Conservation (phyloP, 2,113 vertebrate genomes). For the Oncorhynchus tshawytscha region DNA sequence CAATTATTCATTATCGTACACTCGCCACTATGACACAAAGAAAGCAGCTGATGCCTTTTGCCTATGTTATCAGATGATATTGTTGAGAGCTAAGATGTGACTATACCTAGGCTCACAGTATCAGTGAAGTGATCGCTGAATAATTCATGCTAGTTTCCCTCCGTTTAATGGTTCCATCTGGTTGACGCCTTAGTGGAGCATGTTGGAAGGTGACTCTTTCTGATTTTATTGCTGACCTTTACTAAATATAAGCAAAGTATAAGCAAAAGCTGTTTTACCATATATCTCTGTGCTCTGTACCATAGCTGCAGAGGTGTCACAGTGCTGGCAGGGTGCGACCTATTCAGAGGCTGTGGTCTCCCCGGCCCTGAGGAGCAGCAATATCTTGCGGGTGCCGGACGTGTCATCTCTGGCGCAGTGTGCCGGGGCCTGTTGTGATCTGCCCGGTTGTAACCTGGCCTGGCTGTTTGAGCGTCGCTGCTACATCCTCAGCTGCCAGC, state of each 20-base stretch:
- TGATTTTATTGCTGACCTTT: background rate
- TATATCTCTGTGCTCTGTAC: background rate
- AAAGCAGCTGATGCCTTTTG: background rate
- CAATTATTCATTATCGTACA: too few species aligned
- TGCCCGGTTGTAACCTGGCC: constrained; percentile 80
- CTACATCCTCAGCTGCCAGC: constrained; percentile 85
- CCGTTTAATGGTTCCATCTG: constrained; percentile 28
- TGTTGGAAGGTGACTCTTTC: background rate
- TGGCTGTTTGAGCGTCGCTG: constrained; percentile 87
- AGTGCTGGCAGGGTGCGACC: constrained; percentile 80
- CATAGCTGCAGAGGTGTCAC: constrained; percentile 73
- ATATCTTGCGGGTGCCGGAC: constrained; percentile 78
- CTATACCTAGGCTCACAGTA: background rate
- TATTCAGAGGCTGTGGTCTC: constrained; percentile 81
- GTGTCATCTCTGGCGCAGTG: constrained; percentile 74
- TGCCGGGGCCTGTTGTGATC: constrained; percentile 79
- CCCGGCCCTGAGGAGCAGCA: constrained; percentile 75
- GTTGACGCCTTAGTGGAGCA: background rate
- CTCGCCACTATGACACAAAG: background rate
- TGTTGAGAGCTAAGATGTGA: constrained; percentile 2
- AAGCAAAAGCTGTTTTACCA: background rate
- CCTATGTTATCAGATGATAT: background rate
- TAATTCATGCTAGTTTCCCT: constrained; percentile 9
- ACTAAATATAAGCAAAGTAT: too few species aligned
- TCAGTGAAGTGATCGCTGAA: background rate